Conservation (phyloP, 2,888 invertebrate genomes). For the Parochlus steinenii region DNA sequence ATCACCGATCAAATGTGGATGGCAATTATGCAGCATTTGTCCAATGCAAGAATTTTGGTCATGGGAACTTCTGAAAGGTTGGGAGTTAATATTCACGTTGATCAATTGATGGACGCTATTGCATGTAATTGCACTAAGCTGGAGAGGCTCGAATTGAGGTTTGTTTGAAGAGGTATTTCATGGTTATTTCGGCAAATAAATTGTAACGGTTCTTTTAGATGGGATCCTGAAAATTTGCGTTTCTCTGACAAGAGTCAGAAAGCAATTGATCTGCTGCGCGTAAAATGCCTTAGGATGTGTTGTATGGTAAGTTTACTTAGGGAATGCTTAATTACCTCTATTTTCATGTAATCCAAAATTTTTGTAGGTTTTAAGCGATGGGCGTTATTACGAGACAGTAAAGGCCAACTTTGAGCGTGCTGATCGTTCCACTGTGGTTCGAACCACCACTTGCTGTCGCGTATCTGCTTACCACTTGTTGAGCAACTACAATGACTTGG, state of each 20-base stretch:
- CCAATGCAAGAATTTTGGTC: constrained; percentile 86
- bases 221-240: constrained; percentile 97
- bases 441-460: constrained; percentile 90
- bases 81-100: constrained; percentile 92
- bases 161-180: background rate
- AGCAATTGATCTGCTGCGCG: constrained; percentile 91
- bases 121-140: constrained; percentile 79
- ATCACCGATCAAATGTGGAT: constrained; percentile 98
- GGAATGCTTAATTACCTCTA: constrained; percentile 30
- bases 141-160: constrained; percentile 77
- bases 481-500: constrained; percentile 82
- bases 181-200: background rate
- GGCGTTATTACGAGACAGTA: constrained; percentile 96
- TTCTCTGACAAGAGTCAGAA: constrained; percentile 99
- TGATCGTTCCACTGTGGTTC: constrained; percentile 87
- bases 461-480: constrained; percentile 89
- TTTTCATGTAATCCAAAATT: background rate
- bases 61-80: constrained; percentile 96
- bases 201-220: constrained; percentile 28
- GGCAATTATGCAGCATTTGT: constrained; percentile 78
- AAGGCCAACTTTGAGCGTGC: constrained; percentile 99
- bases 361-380: constrained; percentile 52
- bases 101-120: constrained; percentile 95
- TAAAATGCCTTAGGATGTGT: constrained; percentile 82
- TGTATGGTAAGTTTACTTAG: constrained; percentile 89